Conservation (phyloP, 64 coral and sea anemone species). For the Cladopsammia gracilis region DNA sequence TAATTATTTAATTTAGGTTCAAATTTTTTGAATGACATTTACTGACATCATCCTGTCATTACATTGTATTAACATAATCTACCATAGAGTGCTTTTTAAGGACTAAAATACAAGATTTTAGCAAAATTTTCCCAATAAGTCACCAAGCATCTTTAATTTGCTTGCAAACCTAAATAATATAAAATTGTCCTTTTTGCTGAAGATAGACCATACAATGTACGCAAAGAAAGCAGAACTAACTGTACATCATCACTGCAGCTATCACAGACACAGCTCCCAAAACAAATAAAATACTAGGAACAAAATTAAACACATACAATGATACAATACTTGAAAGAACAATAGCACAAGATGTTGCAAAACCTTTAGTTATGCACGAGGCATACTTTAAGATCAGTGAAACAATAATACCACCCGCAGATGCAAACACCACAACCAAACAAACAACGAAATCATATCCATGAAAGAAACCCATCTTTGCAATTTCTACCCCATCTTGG, state of each 20-base stretch:
- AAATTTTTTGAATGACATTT: no score
- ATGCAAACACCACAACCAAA: conserved; percentile 58
- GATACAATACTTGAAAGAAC: conserved; percentile 78
- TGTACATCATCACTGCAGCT: conserved; percentile 63
- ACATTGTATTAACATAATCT: no score
- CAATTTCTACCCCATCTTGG: conserved; percentile 64
- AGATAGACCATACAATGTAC: not conserved
- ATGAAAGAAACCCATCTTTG: conserved; percentile 68
- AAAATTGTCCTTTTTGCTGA: no score
- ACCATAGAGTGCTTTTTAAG: no score
- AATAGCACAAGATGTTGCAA: conserved; percentile 87
- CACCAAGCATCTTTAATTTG: no score
- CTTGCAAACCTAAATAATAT: no score
- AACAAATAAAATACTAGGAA: conserved; percentile 74
- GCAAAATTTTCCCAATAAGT: no score
- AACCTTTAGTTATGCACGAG: conserved; percentile 81
- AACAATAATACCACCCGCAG: conserved; percentile 74
- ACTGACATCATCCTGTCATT: no score
- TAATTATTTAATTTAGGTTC: no score
- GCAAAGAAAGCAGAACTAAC: not conserved
- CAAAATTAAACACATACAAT: conserved; percentile 67
- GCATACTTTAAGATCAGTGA: conserved; percentile 86
- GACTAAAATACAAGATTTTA: no score
- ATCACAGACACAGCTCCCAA: conserved; percentile 68
- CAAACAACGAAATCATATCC: conserved; percentile 75